Percentiles rank a stretch among this genome's conserved stretches.
These are phyloP conservation scores for Bombyx mori DNA, from an alignment of 1,140 invertebrate species.

Conservation along the genomic window ASM3026992v2 NC_085112.1:8878001-8878500, in stretches of 20 bases:
- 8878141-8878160: constrained; percentile 6
- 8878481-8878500: constrained; percentile 68
- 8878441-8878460: constrained; percentile 55
- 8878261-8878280: constrained; percentile 50
- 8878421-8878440: constrained; percentile 44
- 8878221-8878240: constrained; percentile 60
- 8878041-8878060: no score
- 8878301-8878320: constrained; percentile 63
- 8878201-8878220: constrained; percentile 33
- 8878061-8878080: no score
- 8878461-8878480: constrained; percentile 63
- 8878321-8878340: constrained; percentile 68
- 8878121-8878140: constrained; percentile 17
- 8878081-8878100: no score
- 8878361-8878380: constrained; percentile 62
- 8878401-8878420: constrained; percentile 53
- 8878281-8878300: constrained; percentile 52
- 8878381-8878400: constrained; percentile 62
- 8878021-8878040: no score
- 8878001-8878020: no score
- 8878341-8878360: constrained; percentile 55
- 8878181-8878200: constrained; percentile 17
- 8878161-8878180: constrained; percentile 5
- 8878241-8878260: constrained; percentile 47
- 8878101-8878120: constrained; percentile 12